A percentile compares a stretch with the other conserved stretches of the same genome.
phyloP scores from a whole-genome alignment of 35 echinoderm and acorn worm genomes.

The Heliocidaris erythrogramma region DNA sequence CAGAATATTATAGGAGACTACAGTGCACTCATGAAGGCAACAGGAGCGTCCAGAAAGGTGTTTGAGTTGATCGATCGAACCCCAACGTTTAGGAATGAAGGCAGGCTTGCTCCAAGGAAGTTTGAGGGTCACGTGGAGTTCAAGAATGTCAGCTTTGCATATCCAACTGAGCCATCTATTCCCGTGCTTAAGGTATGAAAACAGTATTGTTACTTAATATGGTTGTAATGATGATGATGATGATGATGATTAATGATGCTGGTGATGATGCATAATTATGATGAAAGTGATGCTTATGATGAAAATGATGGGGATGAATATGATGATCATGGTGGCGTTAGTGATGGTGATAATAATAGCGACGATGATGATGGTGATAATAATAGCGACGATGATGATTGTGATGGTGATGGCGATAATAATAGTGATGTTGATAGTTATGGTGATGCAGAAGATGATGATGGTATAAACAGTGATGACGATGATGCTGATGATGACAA shows the following conservation, averaged over 20 bases:
- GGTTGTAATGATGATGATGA: neutral
- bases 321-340: too few species aligned
- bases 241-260: neutral
- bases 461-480: too few species aligned
- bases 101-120: slow-evolving; percentile 52
- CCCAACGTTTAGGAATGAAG: slow-evolving; percentile 70
- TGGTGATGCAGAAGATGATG: too few species aligned
- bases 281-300: neutral
- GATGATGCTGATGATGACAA: too few species aligned
- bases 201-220: neutral
- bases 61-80: slow-evolving; percentile 83
- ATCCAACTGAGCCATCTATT: slow-evolving; percentile 73
- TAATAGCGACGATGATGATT: too few species aligned
- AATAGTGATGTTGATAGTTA: too few species aligned
- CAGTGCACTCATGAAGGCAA: slow-evolving; percentile 81
- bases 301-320: too few species aligned
- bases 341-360: too few species aligned
- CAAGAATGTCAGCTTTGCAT: slow-evolving; percentile 77
- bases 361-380: too few species aligned
- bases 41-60: slow-evolving; percentile 85
- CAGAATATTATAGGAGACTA: slow-evolving; percentile 80
- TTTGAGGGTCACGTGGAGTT: slow-evolving; percentile 83
- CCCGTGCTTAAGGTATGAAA: slow-evolving; percentile 69
- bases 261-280: neutral
- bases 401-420: too few species aligned